Conservation (phyloP, 2,888 invertebrate genomes). For the Lasioglossum marginatum region DNA sequence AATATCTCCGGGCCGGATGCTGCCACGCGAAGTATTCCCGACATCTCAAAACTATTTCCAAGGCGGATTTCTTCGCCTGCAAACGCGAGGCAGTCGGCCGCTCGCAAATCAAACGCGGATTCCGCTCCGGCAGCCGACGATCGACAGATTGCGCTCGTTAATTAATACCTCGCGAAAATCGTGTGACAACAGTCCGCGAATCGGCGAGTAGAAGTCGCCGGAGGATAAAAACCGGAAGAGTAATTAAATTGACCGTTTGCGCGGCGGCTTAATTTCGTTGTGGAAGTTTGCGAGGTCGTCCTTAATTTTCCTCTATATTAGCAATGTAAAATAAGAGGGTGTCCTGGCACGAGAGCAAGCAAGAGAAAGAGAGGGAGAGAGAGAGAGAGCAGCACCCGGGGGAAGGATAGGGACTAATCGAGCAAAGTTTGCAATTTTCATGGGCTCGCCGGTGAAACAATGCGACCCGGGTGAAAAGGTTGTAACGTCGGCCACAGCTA, state of each 20-base stretch:
- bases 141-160: conserved; percentile 32
- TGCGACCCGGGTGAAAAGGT: conserved; percentile 28
- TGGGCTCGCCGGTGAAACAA: conserved; percentile 29
- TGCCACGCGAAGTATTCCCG: conserved; percentile 69
- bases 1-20: conserved; percentile 71
- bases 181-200: background rate
- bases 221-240: conserved; percentile 27
- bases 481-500: background rate
- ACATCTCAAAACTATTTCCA: conserved; percentile 76
- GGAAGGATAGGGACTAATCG: conserved; percentile 46
- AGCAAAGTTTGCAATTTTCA: conserved; percentile 59
- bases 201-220: background rate
- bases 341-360: background rate
- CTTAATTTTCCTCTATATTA: conserved; percentile 59
- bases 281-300: conserved; percentile 52
- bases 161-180: conserved; percentile 39
- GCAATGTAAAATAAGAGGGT: conserved; percentile 60
- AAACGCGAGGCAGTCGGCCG: background rate
- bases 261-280: conserved; percentile 58
- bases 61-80: conserved; percentile 49
- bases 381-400: background rate
- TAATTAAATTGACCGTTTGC: conserved; percentile 57
- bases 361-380: background rate
- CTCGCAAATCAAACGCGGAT: conserved; percentile 34
- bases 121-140: conserved; percentile 40